phyloP scores from a whole-genome alignment of 2,888 invertebrate species.

The Seira musarum region DNA sequence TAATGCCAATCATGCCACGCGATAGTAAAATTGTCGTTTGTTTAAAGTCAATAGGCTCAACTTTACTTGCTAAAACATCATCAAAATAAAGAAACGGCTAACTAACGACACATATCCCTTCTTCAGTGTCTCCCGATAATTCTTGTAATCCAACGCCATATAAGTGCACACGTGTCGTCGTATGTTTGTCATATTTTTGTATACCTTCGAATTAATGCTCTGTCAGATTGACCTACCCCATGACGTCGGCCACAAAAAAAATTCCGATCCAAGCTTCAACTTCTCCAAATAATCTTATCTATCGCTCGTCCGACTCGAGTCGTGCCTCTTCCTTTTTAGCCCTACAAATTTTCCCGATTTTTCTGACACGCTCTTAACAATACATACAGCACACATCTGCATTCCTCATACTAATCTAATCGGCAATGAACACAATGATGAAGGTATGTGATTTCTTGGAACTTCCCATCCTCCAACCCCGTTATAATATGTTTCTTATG shows the following conservation, averaged over 20 bases:
- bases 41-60: too few species aligned
- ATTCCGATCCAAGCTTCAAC: too few species aligned
- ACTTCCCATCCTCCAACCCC: background rate
- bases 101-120: too few species aligned
- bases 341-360: background rate
- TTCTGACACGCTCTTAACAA: too few species aligned
- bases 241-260: background rate
- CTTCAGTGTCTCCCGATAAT: too few species aligned
- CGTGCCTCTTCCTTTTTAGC: background rate
- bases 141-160: background rate
- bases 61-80: too few species aligned
- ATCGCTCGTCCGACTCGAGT: background rate
- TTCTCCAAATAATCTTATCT: background rate
- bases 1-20: background rate
- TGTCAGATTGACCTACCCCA: background rate
- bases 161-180: background rate
- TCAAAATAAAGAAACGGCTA: too few species aligned
- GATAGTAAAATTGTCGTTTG: too few species aligned
- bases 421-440: too few species aligned
- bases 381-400: too few species aligned
- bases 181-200: background rate
- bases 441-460: background rate
- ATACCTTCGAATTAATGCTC: background rate
- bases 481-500: background rate
- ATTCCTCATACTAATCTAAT: too few species aligned